Evolutionary conservation across 2,888 invertebrate species (phyloP), one percentile per base, ranked within the genome.

Genomic region (Pammene fasciana): DNA sequence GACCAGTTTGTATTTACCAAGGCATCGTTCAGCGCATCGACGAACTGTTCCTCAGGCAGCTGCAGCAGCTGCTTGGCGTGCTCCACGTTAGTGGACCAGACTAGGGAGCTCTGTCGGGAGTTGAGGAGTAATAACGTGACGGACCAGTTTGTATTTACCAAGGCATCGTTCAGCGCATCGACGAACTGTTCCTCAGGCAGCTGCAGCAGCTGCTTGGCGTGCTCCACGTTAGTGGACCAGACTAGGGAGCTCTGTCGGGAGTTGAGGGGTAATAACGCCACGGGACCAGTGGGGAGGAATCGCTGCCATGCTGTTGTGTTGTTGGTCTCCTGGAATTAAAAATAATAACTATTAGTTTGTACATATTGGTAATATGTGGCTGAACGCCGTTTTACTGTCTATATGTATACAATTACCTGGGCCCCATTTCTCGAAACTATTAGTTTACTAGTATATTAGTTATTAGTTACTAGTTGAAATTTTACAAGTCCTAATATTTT

Each of bases 301-400:
- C 99, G 94, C 86, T 99, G 99, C 99, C 99, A 99, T 0, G 99
- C 99, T 3, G 97, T 96, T 38, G 94, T 94, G 87, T 99, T 99
- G 66, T 95, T 95, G 13, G 93, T 93, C 56, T 94, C 92, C 95
- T 97, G 86, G 74, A 85, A 86, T 67, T 45, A 16, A 11, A 55
- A 9, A 55, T 26, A 45, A 5, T 14, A 18, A 50, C 34, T 46
- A 16, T 48, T 48, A 16, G 48, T 16, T 48, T 9, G 16, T 7
- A 9, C 7, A 16, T 16, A 16, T 26, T 26, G 26, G 26, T 26
- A 26, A 26, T 26, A 26, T 4, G n/a, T n/a, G n/a, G n/a, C 26
- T 26, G 26, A 26, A 26, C 26, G 4, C 26, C 26, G 4, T 26
- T 1, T 26, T 3, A 26, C 26, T 1, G 26, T 26, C 26, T 26